Evolutionary conservation across 2,113 vertebrate genomes (phyloP).

Genomic region (Indri indri): DNA sequence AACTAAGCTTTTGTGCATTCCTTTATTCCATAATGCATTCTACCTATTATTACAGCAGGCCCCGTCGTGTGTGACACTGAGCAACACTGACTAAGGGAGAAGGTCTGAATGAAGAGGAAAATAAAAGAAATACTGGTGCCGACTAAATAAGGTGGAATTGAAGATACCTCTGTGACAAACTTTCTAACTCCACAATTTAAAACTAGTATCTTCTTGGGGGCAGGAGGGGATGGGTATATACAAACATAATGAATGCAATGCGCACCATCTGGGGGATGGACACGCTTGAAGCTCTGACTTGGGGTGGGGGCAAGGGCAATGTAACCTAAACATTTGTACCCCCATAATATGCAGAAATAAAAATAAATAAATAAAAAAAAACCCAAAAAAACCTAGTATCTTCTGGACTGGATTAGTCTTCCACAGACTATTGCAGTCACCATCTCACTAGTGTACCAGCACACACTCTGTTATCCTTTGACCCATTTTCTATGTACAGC

Average conservation of each 20-base stretch:
- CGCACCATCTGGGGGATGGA: no score
- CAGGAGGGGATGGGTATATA: no score
- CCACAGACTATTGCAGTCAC: no score
- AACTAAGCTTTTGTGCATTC: not conserved
- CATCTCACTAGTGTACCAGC: not conserved
- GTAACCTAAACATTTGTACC: no score
- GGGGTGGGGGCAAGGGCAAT: no score
- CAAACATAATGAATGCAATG: no score
- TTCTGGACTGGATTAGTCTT: not conserved
- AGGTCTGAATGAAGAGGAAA: not conserved
- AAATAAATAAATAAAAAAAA: no score
- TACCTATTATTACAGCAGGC: not conserved
- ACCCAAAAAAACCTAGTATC: not conserved
- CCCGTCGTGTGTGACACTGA: not conserved
- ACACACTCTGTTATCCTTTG: not conserved
- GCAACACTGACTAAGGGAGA: not conserved
- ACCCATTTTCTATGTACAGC: not conserved
- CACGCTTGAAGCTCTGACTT: no score
- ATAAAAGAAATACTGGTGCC: not conserved
- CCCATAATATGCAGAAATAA: no score
- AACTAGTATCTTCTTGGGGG: not conserved
- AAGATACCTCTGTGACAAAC: not conserved
- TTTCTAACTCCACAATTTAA: not conserved
- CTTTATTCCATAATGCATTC: not conserved
- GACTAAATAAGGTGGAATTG: not conserved